A percentile compares a stretch with the other conserved stretches of the same genome.
Conservation (phyloP, 92 coral and sea anemone genomes). For the Actinernus sp. region DNA sequence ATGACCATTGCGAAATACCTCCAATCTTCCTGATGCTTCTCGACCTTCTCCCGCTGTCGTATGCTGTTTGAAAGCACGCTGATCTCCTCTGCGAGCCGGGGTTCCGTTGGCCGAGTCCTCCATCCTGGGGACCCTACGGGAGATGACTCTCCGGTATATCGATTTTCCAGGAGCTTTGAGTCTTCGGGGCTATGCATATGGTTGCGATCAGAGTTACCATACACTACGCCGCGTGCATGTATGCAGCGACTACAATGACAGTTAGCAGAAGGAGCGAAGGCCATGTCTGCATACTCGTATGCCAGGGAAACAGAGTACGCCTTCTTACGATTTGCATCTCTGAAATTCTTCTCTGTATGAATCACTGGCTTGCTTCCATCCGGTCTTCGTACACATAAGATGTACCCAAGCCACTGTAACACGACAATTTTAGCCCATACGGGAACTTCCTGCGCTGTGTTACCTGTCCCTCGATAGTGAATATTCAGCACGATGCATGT, state of each 20-base stretch:
- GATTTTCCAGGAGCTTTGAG: constrained; percentile 64
- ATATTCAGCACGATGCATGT: constrained; percentile 96
- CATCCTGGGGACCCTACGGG: constrained; percentile 75
- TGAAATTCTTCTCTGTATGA: constrained; percentile 60
- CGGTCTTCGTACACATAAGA: constrained; percentile 83
- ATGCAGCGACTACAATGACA: constrained; percentile 86
- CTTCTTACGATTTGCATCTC: constrained; percentile 44
- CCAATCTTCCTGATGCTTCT: constrained; percentile 94
- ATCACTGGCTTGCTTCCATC: constrained; percentile 48
- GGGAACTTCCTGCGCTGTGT: constrained; percentile 77
- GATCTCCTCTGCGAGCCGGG: constrained; percentile 72
- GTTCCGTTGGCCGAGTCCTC: constrained; percentile 60
- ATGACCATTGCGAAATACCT: constrained; percentile 93
- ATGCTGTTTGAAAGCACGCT: constrained; percentile 87
- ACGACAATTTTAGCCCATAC: constrained; percentile 87
- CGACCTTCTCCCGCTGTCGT: constrained; percentile 83
- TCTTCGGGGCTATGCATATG: constrained; percentile 78
- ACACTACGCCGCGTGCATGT: constrained; percentile 68
- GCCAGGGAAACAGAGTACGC: constrained; percentile 62
- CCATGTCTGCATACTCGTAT: constrained; percentile 75
- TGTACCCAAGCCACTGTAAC: constrained; percentile 86
- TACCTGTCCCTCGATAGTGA: constrained; percentile 86
- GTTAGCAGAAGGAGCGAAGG: constrained; percentile 81
- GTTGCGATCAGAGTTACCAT: constrained; percentile 43
- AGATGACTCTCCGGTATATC: constrained; percentile 67